These are phyloP conservation scores for Oxyura jamaicensis DNA, from an alignment of 2,113 vertebrate species.

Conservation along the genomic window DNA sequence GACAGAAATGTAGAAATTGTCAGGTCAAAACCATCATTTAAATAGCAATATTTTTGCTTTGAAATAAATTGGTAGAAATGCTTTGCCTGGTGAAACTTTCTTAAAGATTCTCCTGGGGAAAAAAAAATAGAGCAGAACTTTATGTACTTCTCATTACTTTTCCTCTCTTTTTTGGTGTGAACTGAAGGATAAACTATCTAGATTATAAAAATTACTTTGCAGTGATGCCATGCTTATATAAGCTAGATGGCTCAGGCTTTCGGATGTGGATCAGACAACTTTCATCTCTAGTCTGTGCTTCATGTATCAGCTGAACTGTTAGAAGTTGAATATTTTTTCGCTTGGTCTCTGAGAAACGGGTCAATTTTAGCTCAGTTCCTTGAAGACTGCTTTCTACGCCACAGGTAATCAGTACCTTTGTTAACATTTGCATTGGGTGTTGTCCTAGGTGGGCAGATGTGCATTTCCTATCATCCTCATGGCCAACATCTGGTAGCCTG, in stretches of 20 bases:
- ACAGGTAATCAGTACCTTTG: background rate
- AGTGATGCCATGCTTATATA: background rate
- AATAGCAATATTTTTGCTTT: background rate
- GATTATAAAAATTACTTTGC: background rate
- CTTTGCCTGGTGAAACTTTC: background rate
- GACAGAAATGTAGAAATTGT: background rate
- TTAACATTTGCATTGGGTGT: background rate
- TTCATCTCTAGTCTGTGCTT: background rate
- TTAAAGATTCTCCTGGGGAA: background rate
- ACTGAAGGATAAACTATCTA: background rate
- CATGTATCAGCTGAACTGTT: background rate
- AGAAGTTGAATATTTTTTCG: background rate
- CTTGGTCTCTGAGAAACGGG: background rate
- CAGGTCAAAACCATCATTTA: background rate
- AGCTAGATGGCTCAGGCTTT: background rate
- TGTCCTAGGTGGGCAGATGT: background rate
- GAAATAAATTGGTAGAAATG: background rate
- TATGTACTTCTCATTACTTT: background rate
- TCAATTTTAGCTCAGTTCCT: background rate
- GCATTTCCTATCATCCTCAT: background rate
- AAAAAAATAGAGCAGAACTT: background rate
- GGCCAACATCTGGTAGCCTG: background rate
- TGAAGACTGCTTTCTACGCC: background rate
- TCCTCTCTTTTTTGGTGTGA: background rate
- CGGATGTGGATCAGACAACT: background rate